Conservation (phyloP, 2,888 invertebrate species). For the Alcis repandata region DNA sequence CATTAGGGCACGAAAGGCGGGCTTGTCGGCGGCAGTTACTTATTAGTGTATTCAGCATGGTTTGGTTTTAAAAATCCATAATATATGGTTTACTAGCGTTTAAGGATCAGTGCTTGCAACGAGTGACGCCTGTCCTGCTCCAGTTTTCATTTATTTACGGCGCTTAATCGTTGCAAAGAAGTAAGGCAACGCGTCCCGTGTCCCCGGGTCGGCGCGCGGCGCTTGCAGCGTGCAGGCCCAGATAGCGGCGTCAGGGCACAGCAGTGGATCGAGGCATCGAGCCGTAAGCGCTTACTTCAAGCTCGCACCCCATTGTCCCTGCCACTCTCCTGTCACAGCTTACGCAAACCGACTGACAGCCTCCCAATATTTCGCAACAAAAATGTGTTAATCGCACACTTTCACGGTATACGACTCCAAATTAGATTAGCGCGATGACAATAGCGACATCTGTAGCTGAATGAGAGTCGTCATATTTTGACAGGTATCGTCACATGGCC, state of each 20-base stretch:
- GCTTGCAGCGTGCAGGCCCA: conserved; percentile 33
- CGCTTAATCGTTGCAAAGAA: too few relatives aligned
- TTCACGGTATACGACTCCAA: conserved; percentile 80
- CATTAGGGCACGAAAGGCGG: too few relatives aligned
- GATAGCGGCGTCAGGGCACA: conserved; percentile 37
- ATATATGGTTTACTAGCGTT: too few relatives aligned
- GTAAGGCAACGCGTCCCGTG: too few relatives aligned
- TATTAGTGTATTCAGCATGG: background rate
- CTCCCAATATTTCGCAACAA: conserved; percentile 84
- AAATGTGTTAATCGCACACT: conserved; percentile 86
- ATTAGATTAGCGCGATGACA: conserved; percentile 84
- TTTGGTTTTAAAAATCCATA: too few relatives aligned
- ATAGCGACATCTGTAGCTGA: conserved; percentile 83
- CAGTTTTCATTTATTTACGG: too few relatives aligned
- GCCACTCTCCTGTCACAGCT: conserved; percentile 86
- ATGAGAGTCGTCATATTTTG: conserved; percentile 84
- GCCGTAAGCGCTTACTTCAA: conserved; percentile 54
- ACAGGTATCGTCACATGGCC: conserved; percentile 80
- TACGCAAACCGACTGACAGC: conserved; percentile 84
- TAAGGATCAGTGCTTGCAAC: too few relatives aligned
- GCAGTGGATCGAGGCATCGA: conserved; percentile 42
- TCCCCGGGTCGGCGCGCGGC: conserved; percentile 9
- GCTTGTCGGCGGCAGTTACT: too few relatives aligned
- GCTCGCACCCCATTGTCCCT: conserved; percentile 74
- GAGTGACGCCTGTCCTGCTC: too few relatives aligned